Percentiles rank a stretch among this genome's conserved stretches.
phyloP scores from a whole-genome alignment of 2,797 vertebrate species.

The Calcarius lapponicus region DNA sequence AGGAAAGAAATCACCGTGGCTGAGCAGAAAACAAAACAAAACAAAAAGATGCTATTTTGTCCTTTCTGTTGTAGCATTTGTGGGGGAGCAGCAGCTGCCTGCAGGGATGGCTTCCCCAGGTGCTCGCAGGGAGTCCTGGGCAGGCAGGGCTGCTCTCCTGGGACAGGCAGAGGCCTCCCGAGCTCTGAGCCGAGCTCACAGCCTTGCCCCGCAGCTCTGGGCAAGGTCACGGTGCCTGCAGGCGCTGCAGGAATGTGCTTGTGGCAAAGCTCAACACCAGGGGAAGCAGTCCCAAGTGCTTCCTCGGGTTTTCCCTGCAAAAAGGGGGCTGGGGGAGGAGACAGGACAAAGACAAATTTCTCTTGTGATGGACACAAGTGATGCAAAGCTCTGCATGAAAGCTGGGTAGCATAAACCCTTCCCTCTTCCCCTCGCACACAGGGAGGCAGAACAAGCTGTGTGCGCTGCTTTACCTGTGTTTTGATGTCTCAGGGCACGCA shows the following conservation, averaged over 20 bases:
- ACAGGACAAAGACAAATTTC: neutral
- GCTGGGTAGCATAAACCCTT: neutral
- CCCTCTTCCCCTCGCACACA: neutral
- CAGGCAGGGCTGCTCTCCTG: neutral
- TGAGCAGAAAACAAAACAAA: neutral
- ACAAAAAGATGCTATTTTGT: neutral
- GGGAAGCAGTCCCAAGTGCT: neutral
- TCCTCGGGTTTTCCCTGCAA: neutral
- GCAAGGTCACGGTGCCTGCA: neutral
- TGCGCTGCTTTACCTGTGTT: neutral
- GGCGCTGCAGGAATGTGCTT: neutral
- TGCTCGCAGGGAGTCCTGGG: neutral
- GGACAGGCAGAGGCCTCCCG: neutral
- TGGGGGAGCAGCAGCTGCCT: neutral
- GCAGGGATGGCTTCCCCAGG: neutral
- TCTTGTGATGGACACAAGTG: neutral
- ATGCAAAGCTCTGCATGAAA: neutral
- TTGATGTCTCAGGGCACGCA: accelerated
- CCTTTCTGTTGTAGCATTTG: neutral
- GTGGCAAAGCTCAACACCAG: neutral
- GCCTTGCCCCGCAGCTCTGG: neutral
- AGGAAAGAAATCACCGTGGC: neutral
- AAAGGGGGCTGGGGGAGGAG: neutral
- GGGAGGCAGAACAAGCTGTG: neutral
- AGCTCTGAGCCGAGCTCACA: neutral